Base-by-base conservation (phyloP, 2,797 vertebrate genomes). In the Rhynchonycteris naso region DNA sequence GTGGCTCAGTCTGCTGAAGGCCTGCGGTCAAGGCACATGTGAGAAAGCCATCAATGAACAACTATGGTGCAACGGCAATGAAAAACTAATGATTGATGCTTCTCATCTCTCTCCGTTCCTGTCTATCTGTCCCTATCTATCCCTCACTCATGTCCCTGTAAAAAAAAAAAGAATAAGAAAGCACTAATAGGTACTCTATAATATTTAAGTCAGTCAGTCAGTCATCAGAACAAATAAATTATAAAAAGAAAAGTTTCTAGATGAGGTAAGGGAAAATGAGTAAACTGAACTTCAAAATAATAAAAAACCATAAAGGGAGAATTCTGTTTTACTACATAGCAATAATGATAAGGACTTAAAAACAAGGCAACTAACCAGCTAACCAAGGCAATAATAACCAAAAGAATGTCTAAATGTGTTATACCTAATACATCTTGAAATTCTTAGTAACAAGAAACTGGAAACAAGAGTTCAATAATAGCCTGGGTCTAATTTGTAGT, bases 221-320 rank as follows among this genome's bases (percentile, higher is more conserved):
- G 54, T 90, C 38, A 94, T 7, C 50, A 33, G 79, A 84, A 35
- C 43, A 97, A 94, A 90, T 74, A 90, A 91, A 87, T 86, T n/a
- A 85, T 35, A 19, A 89, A 66, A 79, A 82, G 69, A 63, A 59
- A 65, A 13, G 21, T 61, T 94, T 68, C 54, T 66, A 76, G 26
- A 50, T 90, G 79, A 85, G 68, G 22, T 54, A 95, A 93, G 68
- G 43, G n/a, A 69, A 95, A 94, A 85, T 76, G 22, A 93, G n/a
- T 76, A 69, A 93, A 58, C 18, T 56, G 28, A 28, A 81, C 14
- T 95, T 95, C 47, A 86, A 89, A 86, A 93, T 61, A 75, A 82
- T 78, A 6, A 78, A 82, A 96, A 85, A 13, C 7, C 8, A 66
- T 33, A 18, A 63, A 74, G n/a, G 52, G 56, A 33, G 21, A 56